Evolutionary conservation across 2,888 invertebrate species (phyloP).

Genomic region (Morpho helenor): DNA sequence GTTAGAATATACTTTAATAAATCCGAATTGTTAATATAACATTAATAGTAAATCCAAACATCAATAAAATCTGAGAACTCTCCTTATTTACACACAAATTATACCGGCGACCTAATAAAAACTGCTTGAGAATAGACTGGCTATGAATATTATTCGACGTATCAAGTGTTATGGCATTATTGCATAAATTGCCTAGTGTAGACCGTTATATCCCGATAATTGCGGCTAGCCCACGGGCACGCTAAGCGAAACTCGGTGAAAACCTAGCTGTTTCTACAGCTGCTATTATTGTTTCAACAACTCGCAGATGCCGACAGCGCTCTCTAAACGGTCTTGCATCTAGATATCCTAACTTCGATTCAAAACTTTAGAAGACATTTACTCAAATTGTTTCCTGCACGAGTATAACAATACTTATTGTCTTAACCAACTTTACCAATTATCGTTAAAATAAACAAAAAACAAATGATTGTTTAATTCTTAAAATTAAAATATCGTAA

Average conservation of each 20-base stretch:
- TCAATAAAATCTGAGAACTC: no score
- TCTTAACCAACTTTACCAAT: background rate
- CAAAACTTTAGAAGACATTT: conserved; percentile 2
- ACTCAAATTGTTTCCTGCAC: background rate
- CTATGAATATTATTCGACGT: background rate
- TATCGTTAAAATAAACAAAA: no score
- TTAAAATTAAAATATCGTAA: no score
- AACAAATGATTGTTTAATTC: no score
- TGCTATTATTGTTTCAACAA: conserved; percentile 25
- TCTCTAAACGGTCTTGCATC: conserved; percentile 18
- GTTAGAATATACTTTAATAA: no score
- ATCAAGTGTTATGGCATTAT: background rate
- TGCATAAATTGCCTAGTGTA: conserved; percentile 14
- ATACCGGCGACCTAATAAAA: no score
- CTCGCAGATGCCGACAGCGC: conserved; percentile 17
- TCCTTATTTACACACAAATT: no score
- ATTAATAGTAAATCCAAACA: no score
- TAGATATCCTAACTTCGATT: conserved; percentile 18
- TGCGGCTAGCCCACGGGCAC: conserved; percentile 18
- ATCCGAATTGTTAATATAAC: no score
- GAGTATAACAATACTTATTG: background rate
- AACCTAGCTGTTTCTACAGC: conserved; percentile 25
- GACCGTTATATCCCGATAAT: conserved; percentile 22
- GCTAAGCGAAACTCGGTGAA: conserved; percentile 16
- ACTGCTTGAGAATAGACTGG: no score